Evolutionary conservation across 2,888 invertebrate genomes (phyloP), one percentile per base, ranked within the genome.

Genomic region (Pseudococcus jackbeardsleyi): DNA sequence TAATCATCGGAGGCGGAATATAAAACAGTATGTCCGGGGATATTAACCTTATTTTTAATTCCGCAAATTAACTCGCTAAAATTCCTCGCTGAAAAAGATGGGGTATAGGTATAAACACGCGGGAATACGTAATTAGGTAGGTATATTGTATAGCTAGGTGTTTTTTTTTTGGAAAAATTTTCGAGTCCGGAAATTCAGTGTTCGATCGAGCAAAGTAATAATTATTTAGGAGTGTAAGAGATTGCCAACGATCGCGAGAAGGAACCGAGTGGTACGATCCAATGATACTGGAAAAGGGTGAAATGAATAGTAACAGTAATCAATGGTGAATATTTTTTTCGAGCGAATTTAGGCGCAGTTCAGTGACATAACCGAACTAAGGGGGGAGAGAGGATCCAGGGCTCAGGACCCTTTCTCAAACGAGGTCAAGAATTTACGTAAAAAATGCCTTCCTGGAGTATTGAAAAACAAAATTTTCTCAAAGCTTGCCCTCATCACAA

Each of bases 1-100:
- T 68, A 68, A 68, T 68, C 68, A 68, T 68, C 68, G 68, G 68
- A 68, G 68, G 68, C 22, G 68, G 68, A 68, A 68, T 68, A 68
- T 68, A 68, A 68, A 68, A 68, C 68, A 68, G 68, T 26, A 26
- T 26, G 68, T 68, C 22, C 68, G 68, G 68, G 22, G 54, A 54
- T 68, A 68, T 68, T 68, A 68, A 68, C 68, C 68, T 68, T 68
- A 68, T 26, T 68, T 26, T 26, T 68, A n/a, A 54, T 68, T 68
- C 68, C 68, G 68, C 26, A 26, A 68, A 68, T 68, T 68, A 22
- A 26, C 54, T 12, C n/a, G 54, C 54, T 54, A n/a, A 54, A 54
- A 54, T 54, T 54, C 54, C 15, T 54, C 17, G 54, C 54, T n/a
- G 0, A 50, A 50, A 50, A 15, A 12, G 48, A 15, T 50, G 11